phyloP scores from a whole-genome alignment of 2,888 invertebrate species.

The Orthosia gothica region DNA sequence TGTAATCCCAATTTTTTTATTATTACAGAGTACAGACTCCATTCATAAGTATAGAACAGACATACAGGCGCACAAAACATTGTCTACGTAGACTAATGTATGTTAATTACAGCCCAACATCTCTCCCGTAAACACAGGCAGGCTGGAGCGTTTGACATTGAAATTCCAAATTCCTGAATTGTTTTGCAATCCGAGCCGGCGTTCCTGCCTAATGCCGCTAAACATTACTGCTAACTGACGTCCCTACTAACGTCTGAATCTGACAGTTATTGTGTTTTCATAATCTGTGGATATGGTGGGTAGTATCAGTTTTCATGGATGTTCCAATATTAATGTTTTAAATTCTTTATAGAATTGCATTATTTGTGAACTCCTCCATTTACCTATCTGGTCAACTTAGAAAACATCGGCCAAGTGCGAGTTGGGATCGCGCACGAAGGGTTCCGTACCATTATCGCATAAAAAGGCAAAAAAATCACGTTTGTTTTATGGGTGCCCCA shows the following conservation, averaged over 20 bases:
- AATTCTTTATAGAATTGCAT: too few species aligned
- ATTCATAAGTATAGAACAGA: background rate
- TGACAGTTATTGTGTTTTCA: slow-evolving; percentile 26
- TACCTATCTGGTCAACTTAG: too few species aligned
- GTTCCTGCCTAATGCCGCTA: slow-evolving; percentile 36
- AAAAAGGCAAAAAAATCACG: too few species aligned
- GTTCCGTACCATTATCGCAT: too few species aligned
- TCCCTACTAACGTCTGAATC: slow-evolving; percentile 5
- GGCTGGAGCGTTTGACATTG: slow-evolving; percentile 41
- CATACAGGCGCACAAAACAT: background rate
- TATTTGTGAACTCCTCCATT: too few species aligned
- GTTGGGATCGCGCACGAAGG: too few species aligned
- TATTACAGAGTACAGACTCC: too few species aligned
- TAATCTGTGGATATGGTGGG: background rate
- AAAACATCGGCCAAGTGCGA: too few species aligned
- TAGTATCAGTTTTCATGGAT: background rate
- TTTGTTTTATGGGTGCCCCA: too few species aligned
- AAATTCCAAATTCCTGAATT: slow-evolving; percentile 60
- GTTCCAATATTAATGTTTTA: background rate
- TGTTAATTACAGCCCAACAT: slow-evolving; percentile 37
- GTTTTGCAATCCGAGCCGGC: slow-evolving; percentile 53
- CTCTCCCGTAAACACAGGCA: slow-evolving; percentile 24
- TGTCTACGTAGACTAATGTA: slow-evolving; percentile 26
- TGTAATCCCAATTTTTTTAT: background rate
- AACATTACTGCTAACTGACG: slow-evolving; percentile 25